A percentile compares a stretch with the other conserved stretches of the same genome.
Conservation (phyloP, 2,113 vertebrate species). For the Cichladusa arquata region DNA sequence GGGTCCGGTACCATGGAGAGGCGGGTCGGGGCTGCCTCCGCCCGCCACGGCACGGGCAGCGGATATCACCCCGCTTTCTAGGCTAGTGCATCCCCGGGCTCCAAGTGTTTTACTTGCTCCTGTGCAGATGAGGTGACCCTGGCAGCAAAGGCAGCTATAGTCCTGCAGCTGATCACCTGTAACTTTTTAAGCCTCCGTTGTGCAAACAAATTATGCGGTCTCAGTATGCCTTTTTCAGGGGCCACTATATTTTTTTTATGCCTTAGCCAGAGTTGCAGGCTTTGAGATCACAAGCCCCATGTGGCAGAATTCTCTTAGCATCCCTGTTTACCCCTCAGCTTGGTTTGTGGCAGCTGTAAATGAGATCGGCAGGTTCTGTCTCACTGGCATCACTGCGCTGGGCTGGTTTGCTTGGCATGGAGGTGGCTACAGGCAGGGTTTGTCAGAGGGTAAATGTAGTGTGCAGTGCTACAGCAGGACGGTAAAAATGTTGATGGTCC, state of each 20-base stretch:
- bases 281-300: background rate
- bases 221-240: background rate
- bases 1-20: background rate
- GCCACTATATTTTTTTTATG: background rate
- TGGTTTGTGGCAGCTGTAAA: background rate
- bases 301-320: background rate
- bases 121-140: background rate
- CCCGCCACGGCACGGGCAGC: rapidly evolving
- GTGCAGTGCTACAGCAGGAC: background rate
- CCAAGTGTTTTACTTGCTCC: background rate
- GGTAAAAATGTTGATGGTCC: background rate
- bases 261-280: background rate
- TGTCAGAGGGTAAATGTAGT: rapidly evolving
- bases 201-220: background rate
- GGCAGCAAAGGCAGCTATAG: background rate
- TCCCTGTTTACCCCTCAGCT: background rate
- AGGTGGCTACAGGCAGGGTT: background rate
- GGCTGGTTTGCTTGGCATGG: background rate
- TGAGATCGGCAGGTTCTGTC: background rate
- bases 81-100: too few species aligned
- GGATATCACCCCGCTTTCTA: background rate
- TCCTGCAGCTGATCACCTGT: background rate
- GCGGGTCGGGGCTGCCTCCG: background rate
- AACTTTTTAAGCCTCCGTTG: background rate
- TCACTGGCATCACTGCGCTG: background rate